Conservation (phyloP, 2,113 vertebrate species). For the Myocastor coypus region DNA sequence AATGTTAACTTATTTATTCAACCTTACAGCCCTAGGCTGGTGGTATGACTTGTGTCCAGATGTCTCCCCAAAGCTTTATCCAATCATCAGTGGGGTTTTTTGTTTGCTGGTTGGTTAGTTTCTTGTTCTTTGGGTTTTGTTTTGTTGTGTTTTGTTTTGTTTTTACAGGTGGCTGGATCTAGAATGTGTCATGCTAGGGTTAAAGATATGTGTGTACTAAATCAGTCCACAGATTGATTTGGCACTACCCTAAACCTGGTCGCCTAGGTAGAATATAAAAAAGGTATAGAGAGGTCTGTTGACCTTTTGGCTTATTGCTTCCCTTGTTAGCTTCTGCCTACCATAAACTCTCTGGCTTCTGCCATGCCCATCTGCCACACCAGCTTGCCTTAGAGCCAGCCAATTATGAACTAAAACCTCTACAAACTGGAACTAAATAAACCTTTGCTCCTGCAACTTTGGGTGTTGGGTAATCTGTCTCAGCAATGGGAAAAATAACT, state of each 20-base stretch:
- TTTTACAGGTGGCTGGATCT: neutral
- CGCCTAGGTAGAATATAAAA: neutral
- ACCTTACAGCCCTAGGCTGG: neutral
- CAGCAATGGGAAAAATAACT: neutral
- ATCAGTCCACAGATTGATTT: neutral
- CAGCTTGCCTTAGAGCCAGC: neutral
- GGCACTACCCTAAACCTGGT: neutral
- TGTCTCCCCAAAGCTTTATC: neutral
- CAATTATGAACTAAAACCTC: neutral
- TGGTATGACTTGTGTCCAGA: neutral
- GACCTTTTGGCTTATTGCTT: neutral
- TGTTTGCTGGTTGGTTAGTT: too few relatives aligned
- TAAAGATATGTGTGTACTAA: neutral
- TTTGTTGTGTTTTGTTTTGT: too few relatives aligned
- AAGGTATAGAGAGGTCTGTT: neutral
- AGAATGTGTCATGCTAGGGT: neutral
- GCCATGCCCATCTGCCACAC: neutral
- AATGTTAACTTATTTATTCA: conserved; percentile 10
- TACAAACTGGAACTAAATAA: neutral
- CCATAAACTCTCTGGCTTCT: neutral
- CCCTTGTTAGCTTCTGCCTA: neutral
- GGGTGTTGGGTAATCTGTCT: neutral
- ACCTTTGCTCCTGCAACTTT: neutral
- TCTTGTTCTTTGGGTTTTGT: too few relatives aligned
- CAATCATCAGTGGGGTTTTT: neutral